Percentiles rank a stretch among this genome's conserved stretches.
phyloP scores from a whole-genome alignment of 2,797 vertebrate genomes.

The Phataginus tricuspis region DNA sequence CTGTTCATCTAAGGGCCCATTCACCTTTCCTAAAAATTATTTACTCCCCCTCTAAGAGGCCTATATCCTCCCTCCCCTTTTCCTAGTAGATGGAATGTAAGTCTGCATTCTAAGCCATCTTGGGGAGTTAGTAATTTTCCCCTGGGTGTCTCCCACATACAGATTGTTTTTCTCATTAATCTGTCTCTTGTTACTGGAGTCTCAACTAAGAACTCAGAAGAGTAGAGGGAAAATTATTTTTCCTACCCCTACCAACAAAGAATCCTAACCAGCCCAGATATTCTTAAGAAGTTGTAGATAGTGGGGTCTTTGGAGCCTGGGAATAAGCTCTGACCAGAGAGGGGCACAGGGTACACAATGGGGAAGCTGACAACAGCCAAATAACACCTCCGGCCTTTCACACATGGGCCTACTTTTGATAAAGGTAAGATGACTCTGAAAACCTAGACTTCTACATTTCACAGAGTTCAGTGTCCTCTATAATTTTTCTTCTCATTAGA shows the following conservation, averaged over 20 bases:
- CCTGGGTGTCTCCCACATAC: neutral
- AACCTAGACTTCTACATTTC: neutral
- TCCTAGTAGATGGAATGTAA: neutral
- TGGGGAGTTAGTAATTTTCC: neutral
- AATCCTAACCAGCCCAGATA: neutral
- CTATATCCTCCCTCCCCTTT: neutral
- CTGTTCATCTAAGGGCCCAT: neutral
- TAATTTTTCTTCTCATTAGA: neutral
- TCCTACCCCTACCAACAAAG: neutral
- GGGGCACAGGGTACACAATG: neutral
- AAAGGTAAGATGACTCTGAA: neutral
- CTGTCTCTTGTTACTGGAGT: neutral
- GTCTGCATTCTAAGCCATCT: neutral
- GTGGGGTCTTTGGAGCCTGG: neutral
- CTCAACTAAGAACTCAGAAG: neutral
- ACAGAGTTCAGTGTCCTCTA: neutral
- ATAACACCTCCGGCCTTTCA: neutral
- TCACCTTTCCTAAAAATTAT: neutral
- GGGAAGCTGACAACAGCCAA: neutral
- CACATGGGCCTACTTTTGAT: neutral
- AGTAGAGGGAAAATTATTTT: neutral
- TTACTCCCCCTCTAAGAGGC: neutral
- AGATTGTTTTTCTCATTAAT: neutral
- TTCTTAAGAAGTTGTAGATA: neutral
- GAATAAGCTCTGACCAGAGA: neutral